Base-by-base conservation (phyloP, 2,888 invertebrate genomes). In the Nebria brevicollis region DNA sequence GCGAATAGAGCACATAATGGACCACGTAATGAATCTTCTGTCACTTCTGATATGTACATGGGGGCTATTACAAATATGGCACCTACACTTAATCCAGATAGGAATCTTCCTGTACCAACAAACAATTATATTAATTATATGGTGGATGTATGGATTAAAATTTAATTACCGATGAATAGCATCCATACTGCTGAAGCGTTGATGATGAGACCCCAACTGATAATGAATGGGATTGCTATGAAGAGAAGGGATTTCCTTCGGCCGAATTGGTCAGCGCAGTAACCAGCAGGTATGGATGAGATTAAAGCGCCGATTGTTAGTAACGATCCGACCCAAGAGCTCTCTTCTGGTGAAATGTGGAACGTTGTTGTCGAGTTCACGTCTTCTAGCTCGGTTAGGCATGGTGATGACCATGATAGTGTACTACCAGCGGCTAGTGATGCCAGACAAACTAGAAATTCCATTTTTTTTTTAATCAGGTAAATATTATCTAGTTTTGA, bases 11-110 rank as follows among this genome's bases (percentile, higher is more conserved):
- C 94, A 0, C 97, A 96, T n/a, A 97, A 89, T 0, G 94, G 92
- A 0, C 97, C 97, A 81, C 97, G 91, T 84, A 95, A 13, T 2
- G 54, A 54, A 0, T 94, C 93, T 86, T 96, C 95, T 0, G 96
- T 94, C 26, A 97, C 95, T 90, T 98, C 98, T 0, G 95, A 94
- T 15, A 97, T 94, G 88, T 97, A 98, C 91, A 97, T 95, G 0
- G 97, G 97, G 0, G 94, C 95, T 4, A 95, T 92, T 1, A 97
- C 96, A 86, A 96, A 95, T 66, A 94, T 92, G 0, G 94, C 94
- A 66, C 96, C 96, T 85, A 93, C 87, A 0, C 90, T 92, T 77
- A 94, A 88, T 76, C 98, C 98, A 83, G 94, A 95, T 76, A 97
- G 90, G 84, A 97, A 92, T 83, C 96, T 91, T 0, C 93, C 95